A percentile compares a stretch with the other conserved stretches of the same genome.
phyloP scores from a whole-genome alignment of 30 jellyfish, hydroid and myxozoan genomes.

The Aurelia coerulea region DNA sequence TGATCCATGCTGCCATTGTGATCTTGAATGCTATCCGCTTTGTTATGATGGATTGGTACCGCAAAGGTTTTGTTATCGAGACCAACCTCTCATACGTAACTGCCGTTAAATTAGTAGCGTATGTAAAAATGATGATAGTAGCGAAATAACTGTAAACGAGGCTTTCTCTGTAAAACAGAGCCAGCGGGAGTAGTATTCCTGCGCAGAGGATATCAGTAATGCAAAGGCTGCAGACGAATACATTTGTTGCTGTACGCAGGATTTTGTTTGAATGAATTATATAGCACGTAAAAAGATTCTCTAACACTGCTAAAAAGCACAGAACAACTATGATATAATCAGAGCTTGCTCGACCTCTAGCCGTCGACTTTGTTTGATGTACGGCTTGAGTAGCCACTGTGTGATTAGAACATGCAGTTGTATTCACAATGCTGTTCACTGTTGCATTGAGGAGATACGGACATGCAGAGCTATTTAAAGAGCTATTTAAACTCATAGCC shows the following conservation, averaged over 20 bases:
- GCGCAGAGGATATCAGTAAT: conserved; percentile 69
- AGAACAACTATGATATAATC: conserved; percentile 56
- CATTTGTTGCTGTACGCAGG: conserved; percentile 79
- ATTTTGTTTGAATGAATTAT: conserved; percentile 46
- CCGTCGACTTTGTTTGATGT: no score
- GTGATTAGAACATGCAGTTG: no score
- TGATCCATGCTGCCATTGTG: conserved; percentile 58
- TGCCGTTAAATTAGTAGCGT: conserved; percentile 72
- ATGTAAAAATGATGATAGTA: conserved; percentile 58
- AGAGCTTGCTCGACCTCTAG: background rate
- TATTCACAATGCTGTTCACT: no score
- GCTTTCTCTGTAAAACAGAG: conserved; percentile 49
- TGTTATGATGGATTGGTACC: conserved; percentile 64
- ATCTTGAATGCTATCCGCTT: conserved; percentile 67
- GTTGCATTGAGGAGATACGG: no score
- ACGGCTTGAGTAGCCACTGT: no score
- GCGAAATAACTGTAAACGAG: conserved; percentile 51
- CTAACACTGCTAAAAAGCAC: conserved; percentile 78
- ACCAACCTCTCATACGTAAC: conserved; percentile 85
- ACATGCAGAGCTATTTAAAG: no score
- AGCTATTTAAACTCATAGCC: no score
- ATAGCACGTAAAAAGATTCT: conserved; percentile 70
- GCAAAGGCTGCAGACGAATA: conserved; percentile 82
- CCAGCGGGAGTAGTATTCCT: conserved; percentile 73
- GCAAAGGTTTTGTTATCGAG: conserved; percentile 81